Evolutionary conservation across 2,888 invertebrate genomes (phyloP), one percentile per base, ranked within the genome.

Genomic region (Chloromyia formosa): DNA sequence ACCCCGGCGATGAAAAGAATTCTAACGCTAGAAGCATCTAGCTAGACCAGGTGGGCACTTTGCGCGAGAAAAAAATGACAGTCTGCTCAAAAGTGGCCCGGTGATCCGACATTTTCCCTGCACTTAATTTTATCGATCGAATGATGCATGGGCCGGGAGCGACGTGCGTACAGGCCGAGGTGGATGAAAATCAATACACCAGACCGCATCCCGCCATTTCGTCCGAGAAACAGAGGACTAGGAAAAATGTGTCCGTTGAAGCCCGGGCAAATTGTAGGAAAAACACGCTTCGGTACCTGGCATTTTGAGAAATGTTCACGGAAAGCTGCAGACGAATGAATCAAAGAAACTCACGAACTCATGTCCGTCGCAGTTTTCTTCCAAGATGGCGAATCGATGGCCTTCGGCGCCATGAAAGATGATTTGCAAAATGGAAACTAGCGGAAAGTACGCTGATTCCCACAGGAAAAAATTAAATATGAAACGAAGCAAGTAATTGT

Each of bases 141-240:
- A 35, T n/a, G n/a, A n/a, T 1, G 10, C 27, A 23, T 23, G 27
- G 12, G 27, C 22, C 27, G 60, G 27, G 27, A 7, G 2, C 27
- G 12, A 23, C 60, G 60, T 60, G 27, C 27, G 27, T 35, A 7
- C 7, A 35, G 27, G 22, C 14, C 27, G 27, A 3, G n/a, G 12
- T 5, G 56, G 2, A 12, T n/a, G 16, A 49, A n/a, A 58, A 60
- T 60, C 60, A 23, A 60, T 60, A 3, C 14, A 60, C 7, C 14
- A 14, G 23, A 1, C 60, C 60, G 7, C 23, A 60, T 23, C 60
- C 60, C 23, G 60, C 60, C 60, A 60, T 60, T 60, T 60, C 23
- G 60, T 27, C 3, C 20, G 22, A 4, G 10, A 56, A 18, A 18
- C 56, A 10, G 16, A 53, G 3, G 53, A 53, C 12, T 53, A n/a